Percentiles rank a stretch among this genome's conserved stretches.
Evolutionary conservation across 2,888 invertebrate species (phyloP).

Genomic region (Gonocerus acuteangulatus): DNA sequence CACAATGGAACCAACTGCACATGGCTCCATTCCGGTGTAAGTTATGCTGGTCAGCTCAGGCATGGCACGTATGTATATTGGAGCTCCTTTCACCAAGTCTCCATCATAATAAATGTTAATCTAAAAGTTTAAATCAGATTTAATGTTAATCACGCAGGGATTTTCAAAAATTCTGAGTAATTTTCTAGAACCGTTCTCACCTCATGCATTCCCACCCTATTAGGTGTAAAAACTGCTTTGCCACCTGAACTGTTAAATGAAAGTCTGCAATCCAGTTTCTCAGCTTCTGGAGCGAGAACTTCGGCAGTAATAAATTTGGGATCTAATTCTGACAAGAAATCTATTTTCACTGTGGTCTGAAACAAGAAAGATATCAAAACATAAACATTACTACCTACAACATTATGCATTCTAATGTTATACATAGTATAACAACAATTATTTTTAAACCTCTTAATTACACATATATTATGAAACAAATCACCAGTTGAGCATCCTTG

Average conservation of each 20-base stretch:
- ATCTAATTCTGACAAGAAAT: slow-evolving; percentile 63
- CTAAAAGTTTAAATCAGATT: too few species aligned
- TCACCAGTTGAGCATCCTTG: too few species aligned
- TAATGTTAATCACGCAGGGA: too few species aligned
- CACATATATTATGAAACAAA: too few species aligned
- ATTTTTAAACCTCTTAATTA: too few species aligned
- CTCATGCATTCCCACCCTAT: slow-evolving; percentile 90
- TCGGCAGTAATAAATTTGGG: slow-evolving; percentile 65
- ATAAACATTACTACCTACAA: too few species aligned
- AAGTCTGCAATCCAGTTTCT: slow-evolving; percentile 51
- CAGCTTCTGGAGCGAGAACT: slow-evolving; percentile 69
- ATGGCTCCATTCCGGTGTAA: slow-evolving; percentile 89
- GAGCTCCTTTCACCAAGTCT: slow-evolving; percentile 53
- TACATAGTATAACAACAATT: too few species aligned
- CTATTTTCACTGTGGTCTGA: slow-evolving; percentile 71
- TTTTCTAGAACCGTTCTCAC: too few species aligned
- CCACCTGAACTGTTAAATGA: slow-evolving; percentile 61
- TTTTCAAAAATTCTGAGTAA: too few species aligned
- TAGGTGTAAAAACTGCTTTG: slow-evolving; percentile 76
- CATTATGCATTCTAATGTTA: too few species aligned
- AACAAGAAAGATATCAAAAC: slow-evolving; percentile 36
- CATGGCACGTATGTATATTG: slow-evolving; percentile 72
- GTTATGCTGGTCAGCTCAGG: slow-evolving; percentile 80
- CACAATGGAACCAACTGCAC: slow-evolving; percentile 87
- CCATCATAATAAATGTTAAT: slow-evolving; percentile 53